A percentile compares a stretch with the other conserved stretches of the same genome.
Evolutionary conservation across 2,888 invertebrate species (phyloP).

Genomic region (Micoletzkya japonica): DNA sequence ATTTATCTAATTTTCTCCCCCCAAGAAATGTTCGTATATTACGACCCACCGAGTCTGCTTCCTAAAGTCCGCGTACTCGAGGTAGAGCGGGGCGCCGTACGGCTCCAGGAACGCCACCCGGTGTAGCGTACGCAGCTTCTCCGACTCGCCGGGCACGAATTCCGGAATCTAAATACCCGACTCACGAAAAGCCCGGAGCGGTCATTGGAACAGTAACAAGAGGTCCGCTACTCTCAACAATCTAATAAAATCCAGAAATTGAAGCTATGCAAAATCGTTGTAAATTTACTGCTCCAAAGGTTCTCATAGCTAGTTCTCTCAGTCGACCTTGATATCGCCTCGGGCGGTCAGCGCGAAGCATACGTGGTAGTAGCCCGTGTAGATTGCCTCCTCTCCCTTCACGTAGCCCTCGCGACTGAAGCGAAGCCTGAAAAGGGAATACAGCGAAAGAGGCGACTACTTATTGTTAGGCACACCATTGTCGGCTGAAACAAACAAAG

Average conservation of each 20-base stretch:
- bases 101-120: conserved; percentile 35
- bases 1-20: no score
- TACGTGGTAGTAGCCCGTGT: not conserved
- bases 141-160: conserved; percentile 32
- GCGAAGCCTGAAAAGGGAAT: not conserved
- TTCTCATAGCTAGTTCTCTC: not conserved
- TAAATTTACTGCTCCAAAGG: not conserved
- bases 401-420: not conserved
- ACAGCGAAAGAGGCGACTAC: no score
- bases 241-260: no score
- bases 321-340: conserved; percentile 2
- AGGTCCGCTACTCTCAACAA: no score
- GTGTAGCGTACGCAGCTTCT: conserved; percentile 37
- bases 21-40: no score
- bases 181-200: no score
- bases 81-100: conserved; percentile 34
- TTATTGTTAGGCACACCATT: no score
- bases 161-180: conserved; percentile 32
- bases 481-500: no score
- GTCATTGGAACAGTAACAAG: no score
- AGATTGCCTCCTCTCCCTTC: conserved; percentile 17
- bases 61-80: conserved; percentile 34
- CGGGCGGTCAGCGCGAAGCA: conserved; percentile 1
- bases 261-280: no score
- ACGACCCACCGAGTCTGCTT: conserved; percentile 17